A percentile compares a stretch with the other conserved stretches of the same genome.
These are phyloP conservation scores for Petrolisthes cinctipes DNA, from an alignment of 2,888 invertebrate species.

Conservation along the genomic window DNA sequence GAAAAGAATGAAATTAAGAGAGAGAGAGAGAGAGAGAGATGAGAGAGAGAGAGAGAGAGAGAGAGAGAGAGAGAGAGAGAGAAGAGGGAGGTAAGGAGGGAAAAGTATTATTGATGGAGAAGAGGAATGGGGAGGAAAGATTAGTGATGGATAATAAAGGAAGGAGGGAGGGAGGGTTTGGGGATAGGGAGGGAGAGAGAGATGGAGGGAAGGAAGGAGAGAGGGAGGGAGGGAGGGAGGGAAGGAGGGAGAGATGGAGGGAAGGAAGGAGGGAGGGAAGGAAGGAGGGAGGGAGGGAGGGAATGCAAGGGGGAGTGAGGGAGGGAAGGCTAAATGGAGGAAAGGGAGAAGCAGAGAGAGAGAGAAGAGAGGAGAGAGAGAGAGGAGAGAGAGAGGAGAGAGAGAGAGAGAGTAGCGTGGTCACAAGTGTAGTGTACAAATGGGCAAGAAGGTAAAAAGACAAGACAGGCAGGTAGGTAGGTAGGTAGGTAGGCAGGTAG, in stretches of 20 bases:
- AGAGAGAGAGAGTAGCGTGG: background rate
- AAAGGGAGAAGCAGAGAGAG: background rate
- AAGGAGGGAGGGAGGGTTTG: background rate
- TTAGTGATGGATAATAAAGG: background rate
- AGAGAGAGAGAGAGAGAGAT: slow-evolving; percentile 6
- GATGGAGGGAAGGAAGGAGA: background rate
- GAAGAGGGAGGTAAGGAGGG: background rate
- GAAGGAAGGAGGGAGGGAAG: background rate
- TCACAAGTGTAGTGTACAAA: no score
- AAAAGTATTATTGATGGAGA: background rate
- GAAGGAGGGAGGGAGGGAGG: background rate
- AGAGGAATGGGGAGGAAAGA: background rate
- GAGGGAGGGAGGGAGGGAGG: background rate
- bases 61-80: background rate
- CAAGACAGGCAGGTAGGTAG: no score
- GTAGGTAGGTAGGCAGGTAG: no score
- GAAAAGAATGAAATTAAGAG: background rate
- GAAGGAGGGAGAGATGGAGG: background rate
- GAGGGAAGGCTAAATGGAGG: no score
- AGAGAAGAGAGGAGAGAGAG: background rate
- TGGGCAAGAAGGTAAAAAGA: no score
- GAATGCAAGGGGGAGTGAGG: background rate
- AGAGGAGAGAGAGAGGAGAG: background rate
- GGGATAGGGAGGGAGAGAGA: background rate
- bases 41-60: no score